Evolutionary conservation across 2,113 vertebrate species (phyloP), one percentile per base, ranked within the genome.

Genomic region (Hippopotamus amphibius): DNA sequence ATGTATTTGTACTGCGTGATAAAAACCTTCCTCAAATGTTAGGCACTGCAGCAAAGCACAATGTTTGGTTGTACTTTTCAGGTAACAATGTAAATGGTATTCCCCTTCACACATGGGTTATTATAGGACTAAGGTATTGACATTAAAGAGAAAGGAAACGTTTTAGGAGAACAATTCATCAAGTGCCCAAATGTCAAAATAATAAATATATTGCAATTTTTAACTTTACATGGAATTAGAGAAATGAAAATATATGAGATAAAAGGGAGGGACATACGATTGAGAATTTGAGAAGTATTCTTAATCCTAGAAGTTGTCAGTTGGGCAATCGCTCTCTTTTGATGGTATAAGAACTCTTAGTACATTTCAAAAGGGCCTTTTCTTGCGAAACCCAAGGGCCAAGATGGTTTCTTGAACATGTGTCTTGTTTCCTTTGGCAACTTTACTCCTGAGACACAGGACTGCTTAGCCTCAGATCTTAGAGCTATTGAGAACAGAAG

Each of bases 1-100:
- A 94, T 86, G 46, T 85, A 77, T 90, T 97, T 88, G 81, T 33
- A 95, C 17, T 68, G 41, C 88, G 28, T 80, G 65, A 94, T 88
- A 53, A 88, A 90, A 97, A 37, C 37, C 55, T 93, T 96, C 50
- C 41, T 50, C 19, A 50, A 94, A 89, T 50, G 0, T 95, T 84
- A 96, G 26, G 55, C 33, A 59, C 72, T 50, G 55, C 0, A 3
- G 30, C 66, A 74, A 53, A 92, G 33, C 68, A 83, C 76, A 87
- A 61, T 24, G 3, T 53, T 50, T 65, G 41, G 43, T 65, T 93
- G 46, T n/a, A 79, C 53, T 82, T 71, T 85, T 53, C 33, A 63
- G 41, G 41, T 72, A 71, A 91, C 30, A 61, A 33, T 63, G 13
- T 24, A 57, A 76, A 43, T 72, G 9, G 28, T 57, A 19, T 43